phyloP scores from a whole-genome alignment of 2,113 vertebrate species.

The Ovis canadensis region DNA sequence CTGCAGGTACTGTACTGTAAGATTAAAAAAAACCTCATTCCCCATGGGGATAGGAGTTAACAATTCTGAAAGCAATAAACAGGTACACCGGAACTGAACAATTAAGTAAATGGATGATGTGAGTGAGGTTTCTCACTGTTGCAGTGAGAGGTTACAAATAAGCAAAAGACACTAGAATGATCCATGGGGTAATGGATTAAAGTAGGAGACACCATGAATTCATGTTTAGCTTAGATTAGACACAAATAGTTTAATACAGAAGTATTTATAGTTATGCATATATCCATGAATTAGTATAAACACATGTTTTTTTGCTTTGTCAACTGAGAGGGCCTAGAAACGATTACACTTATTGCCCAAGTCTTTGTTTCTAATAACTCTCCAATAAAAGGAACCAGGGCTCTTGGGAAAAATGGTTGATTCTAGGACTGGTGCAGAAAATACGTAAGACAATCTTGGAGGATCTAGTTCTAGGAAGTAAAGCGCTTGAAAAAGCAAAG shows the following conservation, averaged over 20 bases:
- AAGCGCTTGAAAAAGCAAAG: neutral
- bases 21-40: neutral
- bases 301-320: neutral
- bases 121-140: neutral
- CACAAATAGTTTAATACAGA: neutral
- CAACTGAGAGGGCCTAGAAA: neutral
- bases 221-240: neutral
- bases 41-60: neutral
- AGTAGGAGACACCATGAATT: neutral
- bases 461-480: neutral
- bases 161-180: neutral
- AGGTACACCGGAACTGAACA: neutral
- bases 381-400: neutral
- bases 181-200: neutral
- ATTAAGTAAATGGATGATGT: neutral
- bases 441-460: neutral
- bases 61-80: neutral
- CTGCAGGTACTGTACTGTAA: neutral
- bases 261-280: neutral
- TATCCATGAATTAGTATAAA: neutral
- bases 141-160: neutral
- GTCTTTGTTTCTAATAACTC: neutral
- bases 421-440: neutral
- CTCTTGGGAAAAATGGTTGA: neutral
- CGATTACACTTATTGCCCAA: neutral